Base-by-base conservation (phyloP, 2,113 vertebrate species). In the Erinaceus europaeus region DNA sequence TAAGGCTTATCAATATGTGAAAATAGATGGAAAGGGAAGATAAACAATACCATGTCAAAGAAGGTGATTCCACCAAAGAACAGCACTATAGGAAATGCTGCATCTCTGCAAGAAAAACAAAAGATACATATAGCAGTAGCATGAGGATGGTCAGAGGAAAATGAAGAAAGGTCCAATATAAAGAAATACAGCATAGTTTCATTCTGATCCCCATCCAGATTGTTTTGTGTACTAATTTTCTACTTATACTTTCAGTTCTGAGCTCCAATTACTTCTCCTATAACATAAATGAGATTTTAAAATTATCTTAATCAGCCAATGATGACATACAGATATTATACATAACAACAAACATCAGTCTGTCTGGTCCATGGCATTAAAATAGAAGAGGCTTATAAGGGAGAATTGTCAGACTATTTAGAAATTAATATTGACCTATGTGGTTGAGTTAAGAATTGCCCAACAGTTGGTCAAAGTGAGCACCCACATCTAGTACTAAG, bases 251-350 rank as follows among this genome's bases (percentile, higher is more conserved):
- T 87, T 46, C 53, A 46, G 12, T 3, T 9, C 9, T 40, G 18
- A 44, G 9, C 14, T 85, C 29, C 17, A 75, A 40, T 76, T 78
- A 79, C 77, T 89, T 92, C 21, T 46, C 3, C 32, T 72, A 7
- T 50, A 48, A 32, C 11, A 65, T 38, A 88, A 86, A 80, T 64
- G 82, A 10, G 6, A 52, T 50, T 83, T 79, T 85, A 18, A 85
- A 42, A 59, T 90, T 13, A 71, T 93, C 40, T 74, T 57, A 85
- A 86, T 88, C 36, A 91, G 36, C 67, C 88, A 79, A 75, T 88
- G 59, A 68, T 90, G 76, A 90, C 17, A 48, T 79, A 64, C 27
- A 59, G 34, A 55, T 68, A 46, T 3, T 52, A 79, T 36, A 75
- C 25, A 23, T 68, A 92, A 11, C 36, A 44, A 82, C 40, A 88